Conservation (phyloP, 2,888 invertebrate genomes). For the Drosophila nigritarsus region DNA sequence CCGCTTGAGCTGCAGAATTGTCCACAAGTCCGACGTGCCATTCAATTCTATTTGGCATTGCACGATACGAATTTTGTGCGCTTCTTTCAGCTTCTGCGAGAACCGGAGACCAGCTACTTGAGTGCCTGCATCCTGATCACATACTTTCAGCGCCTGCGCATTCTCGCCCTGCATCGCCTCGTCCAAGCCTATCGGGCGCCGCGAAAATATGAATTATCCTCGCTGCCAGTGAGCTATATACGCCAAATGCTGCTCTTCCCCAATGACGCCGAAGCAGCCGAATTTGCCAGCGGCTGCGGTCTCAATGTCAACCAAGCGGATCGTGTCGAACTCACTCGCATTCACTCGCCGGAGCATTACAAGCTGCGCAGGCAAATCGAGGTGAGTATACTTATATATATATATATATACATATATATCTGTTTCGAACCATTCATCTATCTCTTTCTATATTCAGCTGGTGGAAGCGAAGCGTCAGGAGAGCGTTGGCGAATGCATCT, state of each 20-base stretch:
- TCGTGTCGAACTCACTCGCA: slow-evolving; percentile 88
- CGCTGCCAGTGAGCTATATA: slow-evolving; percentile 89
- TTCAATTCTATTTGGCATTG: slow-evolving; percentile 92
- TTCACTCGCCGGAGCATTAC: slow-evolving; percentile 88
- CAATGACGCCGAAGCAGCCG: slow-evolving; percentile 87
- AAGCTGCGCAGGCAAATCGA: slow-evolving; percentile 54
- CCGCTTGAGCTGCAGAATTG: slow-evolving; percentile 91
- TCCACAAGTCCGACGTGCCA: slow-evolving; percentile 90
- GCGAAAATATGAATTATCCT: slow-evolving; percentile 80
- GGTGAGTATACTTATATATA: slow-evolving; percentile 35
- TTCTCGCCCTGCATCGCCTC: slow-evolving; percentile 87
- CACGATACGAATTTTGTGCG: slow-evolving; percentile 96
- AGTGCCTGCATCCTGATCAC: slow-evolving; percentile 95
- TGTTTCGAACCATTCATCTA: not conserved
- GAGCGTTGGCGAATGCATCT: slow-evolving; percentile 89
- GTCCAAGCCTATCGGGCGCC: slow-evolving; percentile 62
- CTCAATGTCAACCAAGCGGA: slow-evolving; percentile 87
- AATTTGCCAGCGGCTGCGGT: slow-evolving; percentile 89
- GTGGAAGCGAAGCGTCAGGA: slow-evolving; percentile 91
- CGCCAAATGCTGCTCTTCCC: slow-evolving; percentile 92
- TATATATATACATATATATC: slow-evolving; percentile 5
- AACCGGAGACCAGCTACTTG: slow-evolving; percentile 89
- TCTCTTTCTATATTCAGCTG: slow-evolving; percentile 82
- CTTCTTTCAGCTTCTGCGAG: slow-evolving; percentile 93
- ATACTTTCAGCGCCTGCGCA: slow-evolving; percentile 95